Evolutionary conservation across 2,888 invertebrate genomes (phyloP).

Genomic region (Drosophila ustulata): DNA sequence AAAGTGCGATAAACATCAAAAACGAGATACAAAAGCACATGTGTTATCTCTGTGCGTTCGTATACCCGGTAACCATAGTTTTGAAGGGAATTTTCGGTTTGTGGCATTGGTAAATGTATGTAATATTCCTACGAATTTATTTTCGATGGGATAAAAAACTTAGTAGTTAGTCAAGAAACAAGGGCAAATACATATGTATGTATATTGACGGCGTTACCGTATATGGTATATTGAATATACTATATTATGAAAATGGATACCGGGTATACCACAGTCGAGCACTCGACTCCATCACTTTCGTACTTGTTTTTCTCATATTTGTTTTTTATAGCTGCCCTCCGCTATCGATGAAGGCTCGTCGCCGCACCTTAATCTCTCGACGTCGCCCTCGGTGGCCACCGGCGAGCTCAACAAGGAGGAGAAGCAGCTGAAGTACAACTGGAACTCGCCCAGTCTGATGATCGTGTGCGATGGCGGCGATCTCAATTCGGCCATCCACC

Average conservation of each 20-base stretch:
- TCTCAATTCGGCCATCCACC: constrained; percentile 74
- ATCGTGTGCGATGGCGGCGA: constrained; percentile 81
- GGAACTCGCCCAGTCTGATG: constrained; percentile 66
- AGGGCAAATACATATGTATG: no score
- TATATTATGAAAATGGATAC: no score
- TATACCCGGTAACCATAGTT: no score
- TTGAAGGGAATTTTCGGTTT: no score
- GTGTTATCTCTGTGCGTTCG: neutral
- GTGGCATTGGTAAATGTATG: no score
- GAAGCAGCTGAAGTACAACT: constrained; percentile 18
- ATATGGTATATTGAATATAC: no score
- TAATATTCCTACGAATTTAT: no score
- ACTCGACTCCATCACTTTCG: no score
- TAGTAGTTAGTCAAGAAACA: no score
- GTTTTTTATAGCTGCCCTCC: constrained; percentile 30
- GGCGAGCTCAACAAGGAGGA: neutral
- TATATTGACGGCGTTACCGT: no score
- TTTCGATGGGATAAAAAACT: no score
- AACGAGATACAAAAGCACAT: neutral
- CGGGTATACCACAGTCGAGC: no score
- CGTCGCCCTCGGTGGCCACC: neutral
- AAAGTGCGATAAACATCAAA: neutral
- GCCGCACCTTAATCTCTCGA: neutral
- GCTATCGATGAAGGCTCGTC: neutral
- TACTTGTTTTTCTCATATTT: neutral